These are phyloP conservation scores for Passerina amoena DNA, from an alignment of 2,113 vertebrate genomes.

Conservation along the genomic window DNA sequence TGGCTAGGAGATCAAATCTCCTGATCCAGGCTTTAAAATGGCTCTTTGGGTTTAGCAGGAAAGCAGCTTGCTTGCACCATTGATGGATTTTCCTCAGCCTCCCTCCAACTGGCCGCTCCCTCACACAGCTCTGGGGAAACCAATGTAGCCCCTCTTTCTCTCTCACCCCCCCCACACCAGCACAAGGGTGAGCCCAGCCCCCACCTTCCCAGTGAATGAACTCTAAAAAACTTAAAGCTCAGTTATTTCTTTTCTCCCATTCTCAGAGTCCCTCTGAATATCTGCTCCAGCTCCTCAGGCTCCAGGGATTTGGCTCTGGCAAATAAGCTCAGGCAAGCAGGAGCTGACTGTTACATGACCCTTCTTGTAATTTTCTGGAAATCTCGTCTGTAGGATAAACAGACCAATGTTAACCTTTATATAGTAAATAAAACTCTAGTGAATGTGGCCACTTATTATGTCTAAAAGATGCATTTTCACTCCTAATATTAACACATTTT, in stretches of 20 bases:
- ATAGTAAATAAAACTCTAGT: slow-evolving; percentile 62
- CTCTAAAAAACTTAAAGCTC: neutral
- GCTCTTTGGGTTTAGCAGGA: neutral
- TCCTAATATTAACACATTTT: slow-evolving; percentile 71
- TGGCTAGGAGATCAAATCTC: neutral
- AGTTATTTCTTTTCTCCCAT: neutral
- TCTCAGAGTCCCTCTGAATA: slow-evolving; percentile 13
- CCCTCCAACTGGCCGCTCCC: neutral
- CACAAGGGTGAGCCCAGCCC: neutral
- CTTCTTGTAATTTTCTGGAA: slow-evolving; percentile 68
- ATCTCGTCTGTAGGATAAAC: slow-evolving; percentile 58
- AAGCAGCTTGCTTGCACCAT: neutral
- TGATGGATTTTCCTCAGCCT: neutral
- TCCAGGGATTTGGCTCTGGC: slow-evolving; percentile 57
- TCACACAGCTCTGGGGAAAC: accelerated
- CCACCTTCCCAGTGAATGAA: neutral
- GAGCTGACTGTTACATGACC: slow-evolving; percentile 71
- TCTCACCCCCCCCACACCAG: neutral
- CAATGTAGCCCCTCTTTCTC: accelerated
- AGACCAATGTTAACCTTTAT: slow-evolving; percentile 60
- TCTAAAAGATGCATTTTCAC: slow-evolving; percentile 51
- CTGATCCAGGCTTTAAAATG: slow-evolving; percentile 1
- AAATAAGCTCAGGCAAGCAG: slow-evolving; percentile 42
- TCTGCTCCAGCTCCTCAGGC: slow-evolving; percentile 10
- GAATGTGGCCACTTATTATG: slow-evolving; percentile 52